These are phyloP conservation scores for Dendrocopos noguchii DNA, from an alignment of 2,113 vertebrate species.

Conservation along the genomic window DNA sequence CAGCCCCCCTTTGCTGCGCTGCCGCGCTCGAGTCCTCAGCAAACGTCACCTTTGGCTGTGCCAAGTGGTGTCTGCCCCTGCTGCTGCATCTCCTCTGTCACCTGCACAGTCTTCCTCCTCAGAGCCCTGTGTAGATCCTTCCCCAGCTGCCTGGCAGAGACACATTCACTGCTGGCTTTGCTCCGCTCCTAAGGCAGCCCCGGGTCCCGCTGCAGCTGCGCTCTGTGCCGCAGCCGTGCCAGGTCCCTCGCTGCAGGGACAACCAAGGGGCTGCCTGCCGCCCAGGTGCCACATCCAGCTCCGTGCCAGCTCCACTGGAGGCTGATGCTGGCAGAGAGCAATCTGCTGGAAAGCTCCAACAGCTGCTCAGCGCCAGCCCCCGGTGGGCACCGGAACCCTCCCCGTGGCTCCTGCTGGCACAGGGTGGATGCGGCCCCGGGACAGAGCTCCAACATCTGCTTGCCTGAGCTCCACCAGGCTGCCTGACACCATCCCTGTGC, in stretches of 20 bases:
- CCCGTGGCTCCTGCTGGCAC: neutral
- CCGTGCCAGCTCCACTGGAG: neutral
- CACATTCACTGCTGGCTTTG: neutral
- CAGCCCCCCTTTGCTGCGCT: neutral
- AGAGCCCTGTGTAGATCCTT: neutral
- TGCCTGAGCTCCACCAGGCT: neutral
- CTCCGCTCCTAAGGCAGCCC: neutral
- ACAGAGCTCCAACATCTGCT: conserved; percentile 8
- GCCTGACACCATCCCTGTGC: accelerated
- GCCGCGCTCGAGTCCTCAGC: neutral
- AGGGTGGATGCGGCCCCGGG: neutral
- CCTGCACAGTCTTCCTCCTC: neutral
- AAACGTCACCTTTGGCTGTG: neutral
- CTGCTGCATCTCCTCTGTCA: neutral
- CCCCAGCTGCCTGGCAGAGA: neutral
- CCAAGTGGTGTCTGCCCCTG: accelerated
- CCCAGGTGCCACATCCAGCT: neutral
- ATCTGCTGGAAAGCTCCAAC: neutral
- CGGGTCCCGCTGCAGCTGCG: neutral
- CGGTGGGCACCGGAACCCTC: neutral
- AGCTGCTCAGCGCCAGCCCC: neutral
- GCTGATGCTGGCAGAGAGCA: accelerated
- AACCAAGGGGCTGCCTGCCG: neutral
- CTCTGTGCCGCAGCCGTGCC: neutral
- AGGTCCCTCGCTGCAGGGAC: neutral